These are phyloP conservation scores for Norana najaformis DNA, from an alignment of 2,888 invertebrate species.

Conservation along the genomic window DNA sequence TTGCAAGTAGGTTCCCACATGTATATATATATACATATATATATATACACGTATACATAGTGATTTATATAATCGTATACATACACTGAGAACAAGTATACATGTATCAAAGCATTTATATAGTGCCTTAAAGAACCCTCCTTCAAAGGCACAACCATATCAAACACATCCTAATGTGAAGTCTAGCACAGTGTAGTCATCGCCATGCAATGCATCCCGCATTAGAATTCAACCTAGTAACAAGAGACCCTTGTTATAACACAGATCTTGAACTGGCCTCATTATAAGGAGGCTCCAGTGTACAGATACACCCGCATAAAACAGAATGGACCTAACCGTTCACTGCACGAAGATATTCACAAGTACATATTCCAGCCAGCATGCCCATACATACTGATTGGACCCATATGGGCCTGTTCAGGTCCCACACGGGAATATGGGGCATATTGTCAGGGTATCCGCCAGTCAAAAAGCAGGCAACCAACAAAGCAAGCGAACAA, in stretches of 20 bases:
- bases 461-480: neutral
- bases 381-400: neutral
- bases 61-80: neutral
- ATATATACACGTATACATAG: neutral
- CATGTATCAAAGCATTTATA: neutral
- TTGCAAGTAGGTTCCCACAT: too few species aligned
- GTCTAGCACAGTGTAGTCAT: neutral
- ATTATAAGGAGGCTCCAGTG: neutral
- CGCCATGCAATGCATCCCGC: neutral
- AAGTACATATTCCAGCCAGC: neutral
- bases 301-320: neutral
- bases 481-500: neutral
- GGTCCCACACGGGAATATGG: neutral
- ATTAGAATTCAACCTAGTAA: neutral
- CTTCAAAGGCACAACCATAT: neutral
- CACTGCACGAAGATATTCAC: constrained; percentile 3
- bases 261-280: neutral
- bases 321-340: neutral
- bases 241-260: neutral
- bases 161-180: neutral
- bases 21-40: constrained; percentile 8
- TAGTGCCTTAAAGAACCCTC: neutral
- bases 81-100: too few species aligned
- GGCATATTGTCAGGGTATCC: neutral
- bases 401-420: neutral